Evolutionary conservation across 2,797 vertebrate species (phyloP), one percentile per base, ranked within the genome.

Genomic region (Dicrostonyx torquatus): DNA sequence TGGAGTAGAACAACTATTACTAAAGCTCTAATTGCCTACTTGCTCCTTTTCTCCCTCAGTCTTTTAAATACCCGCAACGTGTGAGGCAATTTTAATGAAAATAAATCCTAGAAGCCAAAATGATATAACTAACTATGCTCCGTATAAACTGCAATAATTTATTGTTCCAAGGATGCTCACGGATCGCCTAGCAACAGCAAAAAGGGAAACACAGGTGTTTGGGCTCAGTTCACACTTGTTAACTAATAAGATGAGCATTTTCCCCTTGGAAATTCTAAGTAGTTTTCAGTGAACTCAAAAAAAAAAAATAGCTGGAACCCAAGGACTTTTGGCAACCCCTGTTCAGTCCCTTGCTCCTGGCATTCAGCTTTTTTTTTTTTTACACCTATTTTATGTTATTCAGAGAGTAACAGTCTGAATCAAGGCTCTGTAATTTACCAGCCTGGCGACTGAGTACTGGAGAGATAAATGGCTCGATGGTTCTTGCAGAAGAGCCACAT

Each of bases 161-260:
- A 90, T 89, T 87, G 89, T 89, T 95, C 85, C 43, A 66, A 76
- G 80, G 70, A 48, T 76, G 48, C 76, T 90, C 70, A 0, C 3
- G 5, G 45, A n/a, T 43, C 85, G 89, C 89, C 93, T 94, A 85
- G 94, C 95, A 90, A 86, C 77, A 37, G 45, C 29, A 82, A 72
- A 72, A 82, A 89, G 55, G 66, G 80, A 96, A 95, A 68, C 86
- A 95, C 96, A 95, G 95, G 87, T 95, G 95, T 95, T 85, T 77
- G 43, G 91, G 68, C 73, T 91, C 87, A 22, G 37, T 60, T 91
- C 26, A 5, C 50, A 75, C 68, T 91, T 86, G 83, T 90, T 90
- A 15, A 55, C 64, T 83, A 87, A 90, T 87, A 37, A 95, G 89
- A 85, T 15, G 60, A 94, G 29, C 40, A 17, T 29, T 34, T 80